Percentiles rank a stretch among this genome's conserved stretches.
Evolutionary conservation across 1,140 invertebrate species (phyloP).

Genomic region (Drosophila hydei): DNA sequence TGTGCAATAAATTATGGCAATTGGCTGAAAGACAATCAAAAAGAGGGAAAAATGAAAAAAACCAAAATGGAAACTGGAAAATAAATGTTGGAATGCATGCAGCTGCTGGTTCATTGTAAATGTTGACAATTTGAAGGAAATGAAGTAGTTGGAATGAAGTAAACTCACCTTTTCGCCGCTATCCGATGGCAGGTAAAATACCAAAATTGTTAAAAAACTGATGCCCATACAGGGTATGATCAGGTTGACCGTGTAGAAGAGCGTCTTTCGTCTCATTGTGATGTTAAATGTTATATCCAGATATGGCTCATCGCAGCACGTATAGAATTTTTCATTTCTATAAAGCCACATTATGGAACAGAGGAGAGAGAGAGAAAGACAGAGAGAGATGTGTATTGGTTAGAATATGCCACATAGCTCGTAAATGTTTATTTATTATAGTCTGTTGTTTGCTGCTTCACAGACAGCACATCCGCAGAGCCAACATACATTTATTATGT

Average conservation of each 20-base stretch:
- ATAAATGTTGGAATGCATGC: constrained; percentile 13
- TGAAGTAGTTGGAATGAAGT: background rate
- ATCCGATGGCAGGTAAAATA: constrained; percentile 99
- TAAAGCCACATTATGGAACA: constrained; percentile 44
- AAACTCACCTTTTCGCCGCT: constrained; percentile 98
- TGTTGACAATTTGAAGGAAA: constrained; percentile 8
- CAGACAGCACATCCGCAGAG: constrained; percentile 32
- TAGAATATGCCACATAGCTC: constrained; percentile 37
- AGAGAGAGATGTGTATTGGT: constrained; percentile 6
- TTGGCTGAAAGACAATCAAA: constrained; percentile 29
- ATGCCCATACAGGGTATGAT: constrained; percentile 99
- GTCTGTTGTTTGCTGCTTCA: constrained; percentile 37
- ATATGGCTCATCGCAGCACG: constrained; percentile 98
- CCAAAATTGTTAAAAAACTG: constrained; percentile 98
- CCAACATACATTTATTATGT: constrained; percentile 16
- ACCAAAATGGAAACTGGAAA: background rate
- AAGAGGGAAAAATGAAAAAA: constrained; percentile 11
- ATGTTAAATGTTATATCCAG: constrained; percentile 99
- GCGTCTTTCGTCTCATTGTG: constrained; percentile 97
- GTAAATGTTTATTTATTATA: constrained; percentile 63
- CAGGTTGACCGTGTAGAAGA: constrained; percentile 99
- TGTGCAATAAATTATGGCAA: constrained; percentile 69
- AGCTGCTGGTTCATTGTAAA: constrained; percentile 21
- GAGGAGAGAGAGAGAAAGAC: background rate
- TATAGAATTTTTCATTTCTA: constrained; percentile 97